Percentiles rank a stretch among this genome's conserved stretches.
phyloP scores from a whole-genome alignment of 2,797 vertebrate genomes.

The Melanotaenia boesemani region DNA sequence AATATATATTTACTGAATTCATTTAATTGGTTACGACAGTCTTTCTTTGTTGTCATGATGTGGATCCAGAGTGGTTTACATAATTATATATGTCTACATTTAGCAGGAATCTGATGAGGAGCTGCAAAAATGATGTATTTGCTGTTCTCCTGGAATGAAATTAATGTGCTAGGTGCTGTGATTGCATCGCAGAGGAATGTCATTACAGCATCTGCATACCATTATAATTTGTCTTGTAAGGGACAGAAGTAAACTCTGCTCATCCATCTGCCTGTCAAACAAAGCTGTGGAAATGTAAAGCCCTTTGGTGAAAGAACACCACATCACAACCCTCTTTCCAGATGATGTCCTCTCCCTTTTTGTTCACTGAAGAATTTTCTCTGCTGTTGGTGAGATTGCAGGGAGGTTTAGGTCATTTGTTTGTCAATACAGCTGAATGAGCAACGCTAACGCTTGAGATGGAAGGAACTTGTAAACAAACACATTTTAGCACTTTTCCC shows the following conservation, averaged over 20 bases:
- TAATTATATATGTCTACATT: constrained; percentile 57
- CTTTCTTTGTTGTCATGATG: constrained; percentile 25
- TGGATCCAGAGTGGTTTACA: constrained; percentile 38
- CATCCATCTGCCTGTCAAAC: constrained; percentile 63
- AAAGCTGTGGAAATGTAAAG: constrained; percentile 37
- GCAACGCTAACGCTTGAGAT: constrained; percentile 30
- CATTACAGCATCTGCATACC: constrained; percentile 71
- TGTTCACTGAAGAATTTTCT: constrained; percentile 30
- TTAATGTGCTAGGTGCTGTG: constrained; percentile 55
- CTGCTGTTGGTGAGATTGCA: constrained; percentile 8
- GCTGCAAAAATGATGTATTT: constrained; percentile 73
- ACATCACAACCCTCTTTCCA: constrained; percentile 25
- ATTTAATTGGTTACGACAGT: constrained; percentile 5
- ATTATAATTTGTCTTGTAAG: constrained; percentile 64
- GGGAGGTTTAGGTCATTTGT: constrained; percentile 27
- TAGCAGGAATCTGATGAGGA: constrained; percentile 47
- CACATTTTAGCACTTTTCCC: not conserved
- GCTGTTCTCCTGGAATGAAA: constrained; percentile 64
- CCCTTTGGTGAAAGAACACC: constrained; percentile 30
- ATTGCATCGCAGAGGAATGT: constrained; percentile 67
- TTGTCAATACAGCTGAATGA: constrained; percentile 51
- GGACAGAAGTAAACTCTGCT: constrained; percentile 66
- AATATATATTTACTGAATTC: constrained; percentile 4
- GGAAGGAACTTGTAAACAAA: constrained; percentile 13
- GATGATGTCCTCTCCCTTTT: constrained; percentile 37